Conservation (phyloP, 1,140 invertebrate genomes). For the roundworm (Caenorhabditis elegans) region WBcel235 BX284604.4:489001-489500, state of each 20-base stretch:
- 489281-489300: neutral
- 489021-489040: no score
- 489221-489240: neutral
- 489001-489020: no score
- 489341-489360: no score
- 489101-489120: neutral
- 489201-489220: no score
- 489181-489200: neutral
- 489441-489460: no score
- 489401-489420: no score
- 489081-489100: neutral
- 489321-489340: neutral
- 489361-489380: no score
- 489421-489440: no score
- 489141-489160: slow-evolving; percentile 17
- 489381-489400: no score
- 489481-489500: no score
- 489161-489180: neutral
- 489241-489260: neutral
- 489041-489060: no score
- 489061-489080: neutral
- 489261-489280: neutral
- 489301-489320: neutral
- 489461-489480: no score
- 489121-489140: neutral